Evolutionary conservation across 1,140 invertebrate genomes (phyloP), one percentile per base, ranked within the genome.

Genomic region (Drosophila carrolli): DNA sequence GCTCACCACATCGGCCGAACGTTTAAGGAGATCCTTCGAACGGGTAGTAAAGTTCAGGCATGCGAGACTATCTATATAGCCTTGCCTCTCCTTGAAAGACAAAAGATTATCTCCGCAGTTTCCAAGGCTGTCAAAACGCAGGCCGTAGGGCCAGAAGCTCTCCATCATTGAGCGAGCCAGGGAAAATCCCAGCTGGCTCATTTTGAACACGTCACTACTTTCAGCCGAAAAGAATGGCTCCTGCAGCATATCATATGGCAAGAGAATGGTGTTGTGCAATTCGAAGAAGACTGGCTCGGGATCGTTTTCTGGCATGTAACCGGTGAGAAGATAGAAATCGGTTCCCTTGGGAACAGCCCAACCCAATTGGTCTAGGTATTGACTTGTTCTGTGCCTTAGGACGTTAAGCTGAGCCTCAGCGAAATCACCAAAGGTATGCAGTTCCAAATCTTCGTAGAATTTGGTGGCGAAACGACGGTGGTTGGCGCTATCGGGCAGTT

Each of bases 121-220:
- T 1, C 13, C 13, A 9, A 27, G 9, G 14, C 13, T 53, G 14
- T 61, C 58, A 13, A 6, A 51, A 2, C 0, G 4, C n/a, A 41
- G n/a, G 3, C 10, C 0, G 0, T 4, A 5, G 9, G 59, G 35
- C 2, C 0, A 7, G 1, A 54, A 41, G 11, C 7, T n/a, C 2
- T 1, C 0, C 5, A 53, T 1, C 32, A 19, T 13, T 32, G 19
- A 10, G 4, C 23, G 35, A 7, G 37, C 14, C 14, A 41, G n/a
- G 1, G 2, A n/a, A 7, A 41, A 61, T 5, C 48, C 59, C 1
- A 61, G 11, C 10, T 32, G 16, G 5, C 48, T 61, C 7, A 41
- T 23, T 27, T 61, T 55, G 5, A 61, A 61, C 11, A 61, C 50
- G 6, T 61, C 59, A 11, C 41, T 35, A 11, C 23, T 27, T 5